phyloP scores from a whole-genome alignment of 2,888 invertebrate genomes.

The Deilephila elpenor region DNA sequence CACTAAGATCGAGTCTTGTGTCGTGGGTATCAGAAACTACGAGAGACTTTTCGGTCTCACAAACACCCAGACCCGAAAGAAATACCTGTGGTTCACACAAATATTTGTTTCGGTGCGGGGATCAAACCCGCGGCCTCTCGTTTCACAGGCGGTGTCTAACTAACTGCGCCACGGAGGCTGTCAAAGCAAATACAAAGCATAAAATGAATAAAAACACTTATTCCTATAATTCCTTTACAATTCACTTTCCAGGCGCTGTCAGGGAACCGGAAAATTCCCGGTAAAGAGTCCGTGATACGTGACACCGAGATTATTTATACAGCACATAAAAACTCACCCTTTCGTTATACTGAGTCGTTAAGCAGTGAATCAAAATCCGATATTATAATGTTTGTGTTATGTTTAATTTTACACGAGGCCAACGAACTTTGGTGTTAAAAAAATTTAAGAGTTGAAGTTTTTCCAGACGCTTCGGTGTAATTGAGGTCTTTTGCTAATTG shows the following conservation, averaged over 20 bases:
- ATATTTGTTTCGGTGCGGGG: too few relatives aligned
- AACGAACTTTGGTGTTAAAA: constrained; percentile 61
- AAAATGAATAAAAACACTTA: not conserved
- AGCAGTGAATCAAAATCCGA: constrained; percentile 70
- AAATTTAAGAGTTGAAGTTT: not conserved
- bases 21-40: too few relatives aligned
- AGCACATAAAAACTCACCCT: constrained; percentile 54
- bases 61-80: too few relatives aligned
- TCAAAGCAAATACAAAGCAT: too few relatives aligned
- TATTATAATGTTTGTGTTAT: constrained; percentile 78
- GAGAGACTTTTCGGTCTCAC: too few relatives aligned
- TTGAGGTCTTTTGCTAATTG: not conserved
- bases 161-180: too few relatives aligned
- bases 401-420: constrained; percentile 81
- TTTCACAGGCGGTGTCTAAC: too few relatives aligned
- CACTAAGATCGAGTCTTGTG: too few relatives aligned
- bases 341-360: constrained; percentile 47
- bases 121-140: too few relatives aligned
- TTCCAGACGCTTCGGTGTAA: not conserved
- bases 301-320: constrained; percentile 45
- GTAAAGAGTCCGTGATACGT: constrained; percentile 27
- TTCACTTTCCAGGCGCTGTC: not conserved
- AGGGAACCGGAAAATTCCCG: constrained; percentile 17
- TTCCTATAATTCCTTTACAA: not conserved
- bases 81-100: too few relatives aligned